Base-by-base conservation (phyloP, 1,140 invertebrate species). In the Drosophila ananassae region DNA sequence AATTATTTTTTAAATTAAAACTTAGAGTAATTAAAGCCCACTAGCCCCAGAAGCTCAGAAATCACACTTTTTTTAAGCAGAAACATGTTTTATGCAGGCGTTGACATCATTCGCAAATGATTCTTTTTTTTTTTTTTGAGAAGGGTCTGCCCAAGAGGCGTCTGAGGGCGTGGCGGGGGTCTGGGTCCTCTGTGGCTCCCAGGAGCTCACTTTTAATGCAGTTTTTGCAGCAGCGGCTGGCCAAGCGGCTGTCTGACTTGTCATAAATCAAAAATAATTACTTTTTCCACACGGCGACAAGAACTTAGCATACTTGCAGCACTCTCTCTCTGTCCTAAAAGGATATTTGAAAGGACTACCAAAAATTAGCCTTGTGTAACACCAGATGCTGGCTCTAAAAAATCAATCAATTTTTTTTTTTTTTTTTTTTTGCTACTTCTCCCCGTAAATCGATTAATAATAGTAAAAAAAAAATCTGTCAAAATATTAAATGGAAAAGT, bases 251-350 rank as follows among this genome's bases (percentile, higher is more conserved):
- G 71, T 73, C 71, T 30, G 58, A 63, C 52, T 74, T 67, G 82
- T 82, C 82, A 87, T 87, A 79, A 87, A 87, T 87, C 82, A 87
- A 87, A 87, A 87, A 87, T 87, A 87, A 87, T 87, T 87, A 74
- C 78, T 85, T 79, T 71, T 79, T 58, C 56, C 69, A 30, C 48
- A 52, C 25, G 78, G 57, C 30, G 53, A 55, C 53, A 56, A 48
- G 53, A 78, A 77, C 64, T 66, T 82, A 71, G 64, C 71, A 71
- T 66, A 74, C 63, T 64, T 77, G 47, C 32, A 47, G 17, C 13
- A n/a, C 39, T 47, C 9, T 28, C 25, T 37, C 50, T 32, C 37
- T 24, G 39, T 17, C 25, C 2, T 10, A 10, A 47, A 24, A 47
- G 34, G 34, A 47, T 10, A 10, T 21, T 10, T 50, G 12, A 17